Evolutionary conservation across 2,113 vertebrate genomes (phyloP).

Genomic region (Monarcha castaneiventris): DNA sequence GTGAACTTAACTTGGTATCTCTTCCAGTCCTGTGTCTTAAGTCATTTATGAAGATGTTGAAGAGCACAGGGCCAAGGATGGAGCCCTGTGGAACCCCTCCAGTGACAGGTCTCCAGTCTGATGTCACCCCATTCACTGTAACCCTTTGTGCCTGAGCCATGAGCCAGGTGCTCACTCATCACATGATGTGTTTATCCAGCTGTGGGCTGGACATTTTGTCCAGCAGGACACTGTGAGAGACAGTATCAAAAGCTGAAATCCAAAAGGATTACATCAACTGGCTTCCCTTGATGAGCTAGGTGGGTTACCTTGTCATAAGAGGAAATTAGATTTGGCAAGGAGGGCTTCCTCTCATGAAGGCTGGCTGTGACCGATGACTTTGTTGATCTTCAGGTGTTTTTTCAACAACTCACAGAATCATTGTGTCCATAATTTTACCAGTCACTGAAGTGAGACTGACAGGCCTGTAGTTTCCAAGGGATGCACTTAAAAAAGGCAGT

Average conservation of each 20-base stretch:
- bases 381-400: background rate
- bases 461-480: background rate
- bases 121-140: background rate
- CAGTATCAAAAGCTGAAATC: background rate
- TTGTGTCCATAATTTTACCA: background rate
- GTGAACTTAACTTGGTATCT: rapidly evolving
- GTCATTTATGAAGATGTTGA: background rate
- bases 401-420: background rate
- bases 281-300: background rate
- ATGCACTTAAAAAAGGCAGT: background rate
- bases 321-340: background rate
- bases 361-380: background rate
- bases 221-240: background rate
- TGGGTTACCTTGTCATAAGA: background rate
- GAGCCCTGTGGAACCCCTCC: background rate
- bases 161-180: background rate
- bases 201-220: background rate
- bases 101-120: background rate
- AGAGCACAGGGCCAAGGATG: background rate
- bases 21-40: background rate
- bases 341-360: background rate
- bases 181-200: no score
- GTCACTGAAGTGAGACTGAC: background rate
- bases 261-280: no score
- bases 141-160: no score